Evolutionary conservation across 1,140 invertebrate species (phyloP), one percentile per base, ranked within the genome.

Genomic region (Rhizoglyphus robini): DNA sequence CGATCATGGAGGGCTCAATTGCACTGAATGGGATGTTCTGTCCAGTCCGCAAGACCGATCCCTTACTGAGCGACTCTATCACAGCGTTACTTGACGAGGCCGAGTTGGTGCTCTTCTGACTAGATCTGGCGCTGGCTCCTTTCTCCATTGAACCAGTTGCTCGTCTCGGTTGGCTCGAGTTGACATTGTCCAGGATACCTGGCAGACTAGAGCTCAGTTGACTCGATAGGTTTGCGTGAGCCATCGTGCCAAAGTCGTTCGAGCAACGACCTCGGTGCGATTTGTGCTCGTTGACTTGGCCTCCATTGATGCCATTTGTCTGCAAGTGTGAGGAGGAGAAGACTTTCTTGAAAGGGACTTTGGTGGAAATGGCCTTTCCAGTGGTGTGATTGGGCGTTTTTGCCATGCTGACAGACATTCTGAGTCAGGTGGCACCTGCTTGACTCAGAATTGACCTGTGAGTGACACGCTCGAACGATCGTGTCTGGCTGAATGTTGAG

Each of bases 201-300:
- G 58, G 58, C 13, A 60, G 58, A 60, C 58, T 60, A 60, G 58
- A 60, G 58, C 58, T 60, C 13, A 60, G 58, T 3, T 60, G 58
- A 29, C 30, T 60, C 1, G 51, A 27, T 15, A 54, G 20, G 8
- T 3, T 32, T n/a, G 15, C 15, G 29, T 32, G 58, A 20, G 13
- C 36, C 58, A 60, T 27, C 36, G 36, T 51, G 29, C 15, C 29
- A 27, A 60, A 60, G 13, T 60, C 58, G 27, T 32, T 60, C n/a
- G 58, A 60, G 15, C 1, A 20, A 2, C 58, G 58, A 23, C 38
- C n/a, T 32, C 31, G 4, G 4, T 29, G 57, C 25, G 11, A n/a
- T 23, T 32, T 18, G 13, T 38, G 58, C 23, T 34, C 51, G 8
- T n/a, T n/a, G n/a, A n/a, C 15, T 8, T 2, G 41, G 1, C n/a